Evolutionary conservation across 2,797 vertebrate species (phyloP), one percentile per base, ranked within the genome.

Genomic region (Protonibea diacanthus): DNA sequence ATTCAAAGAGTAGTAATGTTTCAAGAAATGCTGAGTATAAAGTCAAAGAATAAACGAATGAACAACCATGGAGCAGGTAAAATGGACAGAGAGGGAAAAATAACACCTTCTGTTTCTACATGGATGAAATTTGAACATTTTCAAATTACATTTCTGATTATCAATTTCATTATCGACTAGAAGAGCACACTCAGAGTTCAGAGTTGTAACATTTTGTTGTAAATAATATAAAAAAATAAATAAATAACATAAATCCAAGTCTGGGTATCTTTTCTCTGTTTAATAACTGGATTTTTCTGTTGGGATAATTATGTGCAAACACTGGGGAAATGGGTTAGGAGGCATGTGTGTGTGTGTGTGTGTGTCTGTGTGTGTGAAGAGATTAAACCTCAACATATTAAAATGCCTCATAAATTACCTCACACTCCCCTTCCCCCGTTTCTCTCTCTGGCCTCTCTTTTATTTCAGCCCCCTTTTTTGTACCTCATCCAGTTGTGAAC

Each of bases 341-440:
- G 0, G 38, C 23, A 7, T 74, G 44, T 65, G 61, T 76, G 38
- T 69, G 76, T 53, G 57, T 51, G 6, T 76, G 63, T 55, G 42
- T 71, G 42, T 74, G 10, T 66, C 53, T 66, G 57, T 64, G 57
- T 65, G 60, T 58, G 45, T 71, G 47, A 38, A 48, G 45, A 85
- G 74, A 88, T 86, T 90, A 85, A 84, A 84, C 66, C 57, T 60
- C 4, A 52, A 18, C 3, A 27, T 60, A 66, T 55, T 78, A 58
- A 77, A 88, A 74, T 75, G 59, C 27, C 65, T 81, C 78, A 79
- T 85, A 84, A 84, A 84, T 87, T 68, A 71, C 65, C 77, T 63
- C 67, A 47, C 42, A 38, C 42, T 14, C 71, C 86, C 83, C 77
- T 61, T 55, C 33, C 67, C 76, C 73, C 63, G 44, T 11, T 6